A percentile compares a stretch with the other conserved stretches of the same genome.
These are phyloP conservation scores for Enteromius radiatus DNA, from an alignment of 2,797 vertebrate species.

Conservation along the genomic window DNA sequence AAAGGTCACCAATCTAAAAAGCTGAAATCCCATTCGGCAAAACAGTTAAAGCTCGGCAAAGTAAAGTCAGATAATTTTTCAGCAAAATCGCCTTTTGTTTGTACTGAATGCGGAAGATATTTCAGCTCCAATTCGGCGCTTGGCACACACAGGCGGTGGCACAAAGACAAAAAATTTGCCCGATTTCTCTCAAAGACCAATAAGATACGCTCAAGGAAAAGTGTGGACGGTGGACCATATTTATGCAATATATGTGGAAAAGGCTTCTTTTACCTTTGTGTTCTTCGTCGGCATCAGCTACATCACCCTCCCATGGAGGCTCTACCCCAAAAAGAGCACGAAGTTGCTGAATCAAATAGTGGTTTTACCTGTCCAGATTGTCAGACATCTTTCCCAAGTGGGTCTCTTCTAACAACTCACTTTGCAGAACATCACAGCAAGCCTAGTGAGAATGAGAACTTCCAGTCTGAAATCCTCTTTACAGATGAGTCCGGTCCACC, in stretches of 20 bases:
- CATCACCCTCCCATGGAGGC: conserved; percentile 66
- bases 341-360: conserved; percentile 13
- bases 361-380: conserved; percentile 63
- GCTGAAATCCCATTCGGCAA: conserved; percentile 48
- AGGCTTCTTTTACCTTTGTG: conserved; percentile 74
- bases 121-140: conserved; percentile 79
- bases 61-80: conserved; percentile 55
- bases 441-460: conserved; percentile 36
- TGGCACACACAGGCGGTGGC: conserved; percentile 79
- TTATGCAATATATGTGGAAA: conserved; percentile 74
- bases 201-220: conserved; percentile 59
- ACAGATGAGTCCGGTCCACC: conserved; percentile 12
- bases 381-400: conserved; percentile 61
- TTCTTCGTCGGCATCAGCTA: conserved; percentile 73
- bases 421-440: conserved; percentile 61
- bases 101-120: conserved; percentile 76
- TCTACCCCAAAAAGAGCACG: conserved; percentile 41
- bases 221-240: conserved; percentile 68
- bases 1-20: conserved; percentile 56
- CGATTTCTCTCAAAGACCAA: conserved; percentile 63
- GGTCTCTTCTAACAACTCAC: conserved; percentile 61
- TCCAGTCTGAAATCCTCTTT: neutral
- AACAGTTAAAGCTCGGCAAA: neutral
- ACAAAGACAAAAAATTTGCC: conserved; percentile 73
- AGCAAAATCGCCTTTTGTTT: conserved; percentile 69